A percentile compares a stretch with the other conserved stretches of the same genome.
Conservation (phyloP, 2,797 vertebrate species). For the Eospalax fontanierii region DNA sequence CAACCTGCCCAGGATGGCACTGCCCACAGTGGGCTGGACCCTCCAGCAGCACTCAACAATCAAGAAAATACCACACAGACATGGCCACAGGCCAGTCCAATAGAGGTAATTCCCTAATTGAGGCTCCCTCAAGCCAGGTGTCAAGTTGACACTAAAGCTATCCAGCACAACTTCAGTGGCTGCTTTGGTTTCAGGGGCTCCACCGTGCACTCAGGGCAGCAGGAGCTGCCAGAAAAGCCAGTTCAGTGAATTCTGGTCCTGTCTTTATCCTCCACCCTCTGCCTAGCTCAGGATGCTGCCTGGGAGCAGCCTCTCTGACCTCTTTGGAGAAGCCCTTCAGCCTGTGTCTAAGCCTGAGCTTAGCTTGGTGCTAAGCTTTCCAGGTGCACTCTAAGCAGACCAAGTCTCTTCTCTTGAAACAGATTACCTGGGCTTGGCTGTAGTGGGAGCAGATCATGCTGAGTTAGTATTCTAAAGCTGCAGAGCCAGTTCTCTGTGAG, state of each 20-base stretch:
- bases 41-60: no score
- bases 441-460: constrained; percentile 7
- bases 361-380: constrained; percentile 45
- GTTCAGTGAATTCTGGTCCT: background rate
- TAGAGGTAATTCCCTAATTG: no score
- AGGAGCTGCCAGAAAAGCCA: background rate
- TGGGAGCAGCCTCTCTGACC: background rate
- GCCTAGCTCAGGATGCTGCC: constrained; percentile 24
- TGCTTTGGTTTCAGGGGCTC: constrained; percentile 4
- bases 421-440: constrained; percentile 55
- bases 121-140: no score
- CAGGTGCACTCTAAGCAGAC: background rate
- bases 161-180: no score
- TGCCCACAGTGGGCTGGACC: no score
- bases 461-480: constrained; percentile 72
- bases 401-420: constrained; percentile 5
- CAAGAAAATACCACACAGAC: no score
- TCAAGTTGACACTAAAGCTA: no score
- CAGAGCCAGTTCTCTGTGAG: constrained; percentile 62
- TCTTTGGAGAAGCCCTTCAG: background rate
- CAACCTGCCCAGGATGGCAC: no score
- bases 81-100: no score
- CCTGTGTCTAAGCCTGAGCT: constrained; percentile 57
- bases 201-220: background rate
- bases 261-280: background rate